Evolutionary conservation across 2,113 vertebrate genomes (phyloP).

Genomic region (Parus major): DNA sequence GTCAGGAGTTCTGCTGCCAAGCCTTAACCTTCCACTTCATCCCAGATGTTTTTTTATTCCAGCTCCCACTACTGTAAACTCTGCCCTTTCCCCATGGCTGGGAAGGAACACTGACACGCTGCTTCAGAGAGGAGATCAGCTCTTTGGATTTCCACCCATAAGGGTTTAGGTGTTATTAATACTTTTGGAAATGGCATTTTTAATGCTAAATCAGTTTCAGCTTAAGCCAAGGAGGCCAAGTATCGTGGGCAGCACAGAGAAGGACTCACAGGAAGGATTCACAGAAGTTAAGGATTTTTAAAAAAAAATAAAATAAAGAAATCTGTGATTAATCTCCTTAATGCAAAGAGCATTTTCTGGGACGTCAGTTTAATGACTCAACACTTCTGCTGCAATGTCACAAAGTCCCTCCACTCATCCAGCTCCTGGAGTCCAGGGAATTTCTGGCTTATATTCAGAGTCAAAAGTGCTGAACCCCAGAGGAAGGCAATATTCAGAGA

Average conservation of each 20-base stretch:
- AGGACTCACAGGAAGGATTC: neutral
- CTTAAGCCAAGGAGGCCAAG: neutral
- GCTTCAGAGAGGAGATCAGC: neutral
- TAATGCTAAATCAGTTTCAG: neutral
- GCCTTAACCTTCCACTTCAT: neutral
- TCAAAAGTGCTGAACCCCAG: neutral
- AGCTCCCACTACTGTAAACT: neutral
- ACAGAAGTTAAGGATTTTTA: neutral
- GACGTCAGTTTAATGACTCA: neutral
- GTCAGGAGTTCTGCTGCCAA: neutral
- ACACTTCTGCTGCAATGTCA: neutral
- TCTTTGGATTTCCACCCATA: neutral
- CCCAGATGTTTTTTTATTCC: neutral
- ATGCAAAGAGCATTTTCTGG: slow-evolving; percentile 13
- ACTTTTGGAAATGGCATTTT: neutral
- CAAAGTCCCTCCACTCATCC: neutral
- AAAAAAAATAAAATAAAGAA: neutral
- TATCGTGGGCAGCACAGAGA: neutral
- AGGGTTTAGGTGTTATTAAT: neutral
- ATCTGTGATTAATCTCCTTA: slow-evolving; percentile 15
- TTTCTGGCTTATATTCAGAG: neutral
- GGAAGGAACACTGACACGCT: neutral
- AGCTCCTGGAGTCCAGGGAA: neutral
- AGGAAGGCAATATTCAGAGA: neutral
- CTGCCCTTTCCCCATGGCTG: neutral